phyloP scores from a whole-genome alignment of 2,113 vertebrate species.

The Trinectes maculatus region DNA sequence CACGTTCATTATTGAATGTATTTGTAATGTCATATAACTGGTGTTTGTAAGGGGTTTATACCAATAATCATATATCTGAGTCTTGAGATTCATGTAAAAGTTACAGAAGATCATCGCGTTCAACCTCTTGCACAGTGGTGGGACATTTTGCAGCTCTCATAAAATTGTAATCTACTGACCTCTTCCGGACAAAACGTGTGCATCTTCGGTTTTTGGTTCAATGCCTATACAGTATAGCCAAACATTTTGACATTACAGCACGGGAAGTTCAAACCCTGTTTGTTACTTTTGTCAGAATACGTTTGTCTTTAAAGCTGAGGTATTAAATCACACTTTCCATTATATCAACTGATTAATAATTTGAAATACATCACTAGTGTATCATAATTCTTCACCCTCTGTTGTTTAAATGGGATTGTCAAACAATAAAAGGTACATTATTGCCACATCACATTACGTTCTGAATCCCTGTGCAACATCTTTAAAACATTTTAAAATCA shows the following conservation, averaged over 20 bases:
- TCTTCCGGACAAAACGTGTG: slow-evolving; percentile 59
- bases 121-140: background rate
- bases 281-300: background rate
- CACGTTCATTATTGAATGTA: background rate
- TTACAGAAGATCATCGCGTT: background rate
- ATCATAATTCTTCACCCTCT: too few species aligned
- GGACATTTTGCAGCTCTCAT: background rate
- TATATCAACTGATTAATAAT: background rate
- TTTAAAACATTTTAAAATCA: too few species aligned
- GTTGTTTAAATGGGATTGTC: too few species aligned
- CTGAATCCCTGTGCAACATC: too few species aligned
- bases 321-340: background rate
- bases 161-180: slow-evolving; percentile 61
- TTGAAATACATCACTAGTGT: background rate
- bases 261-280: too few species aligned
- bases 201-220: background rate
- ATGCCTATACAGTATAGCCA: background rate
- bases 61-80: too few species aligned
- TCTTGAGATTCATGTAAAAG: background rate
- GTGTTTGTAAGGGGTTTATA: too few species aligned
- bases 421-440: too few species aligned
- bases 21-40: too few species aligned
- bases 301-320: background rate
- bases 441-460: too few species aligned
- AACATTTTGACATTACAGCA: background rate